phyloP scores from a whole-genome alignment of 2,113 vertebrate genomes.

The Callipepla squamata region DNA sequence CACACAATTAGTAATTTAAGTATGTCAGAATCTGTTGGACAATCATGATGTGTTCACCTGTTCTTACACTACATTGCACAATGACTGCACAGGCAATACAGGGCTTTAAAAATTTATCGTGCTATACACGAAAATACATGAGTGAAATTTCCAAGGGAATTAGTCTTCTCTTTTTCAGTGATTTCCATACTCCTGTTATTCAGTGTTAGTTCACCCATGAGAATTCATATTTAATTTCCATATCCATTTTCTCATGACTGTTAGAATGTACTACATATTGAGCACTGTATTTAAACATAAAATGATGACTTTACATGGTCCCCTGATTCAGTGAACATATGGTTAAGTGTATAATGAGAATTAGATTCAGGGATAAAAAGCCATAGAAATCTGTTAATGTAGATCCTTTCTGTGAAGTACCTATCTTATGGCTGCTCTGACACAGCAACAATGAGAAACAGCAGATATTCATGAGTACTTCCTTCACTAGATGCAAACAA shows the following conservation, averaged over 20 bases:
- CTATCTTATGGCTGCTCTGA: neutral
- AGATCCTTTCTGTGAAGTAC: neutral
- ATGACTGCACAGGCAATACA: slow-evolving; percentile 7
- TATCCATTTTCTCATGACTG: neutral
- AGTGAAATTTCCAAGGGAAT: neutral
- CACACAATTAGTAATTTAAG: slow-evolving; percentile 43
- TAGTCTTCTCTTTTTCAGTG: neutral
- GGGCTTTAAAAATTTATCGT: neutral
- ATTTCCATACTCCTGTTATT: slow-evolving; percentile 22
- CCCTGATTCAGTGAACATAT: neutral
- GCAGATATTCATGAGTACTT: neutral
- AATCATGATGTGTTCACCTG: neutral
- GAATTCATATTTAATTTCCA: neutral
- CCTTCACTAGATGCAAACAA: neutral
- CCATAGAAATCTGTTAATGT: neutral
- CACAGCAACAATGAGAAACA: neutral
- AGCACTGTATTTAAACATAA: neutral
- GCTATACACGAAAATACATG: slow-evolving; percentile 19
- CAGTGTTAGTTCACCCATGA: neutral
- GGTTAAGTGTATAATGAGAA: neutral
- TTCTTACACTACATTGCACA: neutral
- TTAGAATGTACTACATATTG: neutral
- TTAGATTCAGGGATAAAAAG: neutral
- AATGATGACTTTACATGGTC: neutral
- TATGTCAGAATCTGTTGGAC: slow-evolving; percentile 19